Evolutionary conservation across 2,797 vertebrate species (phyloP), one percentile per base, ranked within the genome.

Genomic region (Eptatretus atami): DNA sequence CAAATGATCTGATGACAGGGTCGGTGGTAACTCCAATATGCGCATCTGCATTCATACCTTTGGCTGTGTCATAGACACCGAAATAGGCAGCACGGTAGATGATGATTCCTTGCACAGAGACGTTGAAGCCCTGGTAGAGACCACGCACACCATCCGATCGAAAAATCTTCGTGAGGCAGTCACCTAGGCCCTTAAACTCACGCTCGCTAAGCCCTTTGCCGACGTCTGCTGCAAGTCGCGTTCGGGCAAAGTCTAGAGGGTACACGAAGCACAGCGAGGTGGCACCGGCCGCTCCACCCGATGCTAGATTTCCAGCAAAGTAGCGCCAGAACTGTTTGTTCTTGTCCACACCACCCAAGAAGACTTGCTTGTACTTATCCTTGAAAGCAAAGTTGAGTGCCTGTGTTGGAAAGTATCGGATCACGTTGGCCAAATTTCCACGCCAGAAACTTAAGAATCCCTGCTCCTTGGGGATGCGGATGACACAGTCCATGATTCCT

Each of bases 381-480:
- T 96, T 98, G 80, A 98, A 98, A 75, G 92, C 92, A 64, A 98
- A 98, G 79, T 98, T 98, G 69, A 98, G 85, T 63, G 92, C 92
- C 77, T 98, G 92, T 67, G 92, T 96, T 71, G 92, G 90, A 78
- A 98, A 98, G 77, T 96, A 98, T 54, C 88, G 82, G 77, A 96
- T 98, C 70, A 98, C 92, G 11, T 98, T 98, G 76, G 92, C 92
- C 74, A 98, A 72, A 76, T 98, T 98, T 69, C 92, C 92, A 71
- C 92, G 87, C 92, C 92, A 98, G 78, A 95, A 98, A 68, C 86
- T 92, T 63, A 82, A 8, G 64, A 95, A 77, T 68, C 92, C 92
- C 73, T 98, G 92, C 69, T 98, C 92, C 70, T 86, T 88, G 63
- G 92, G 92, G 75, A 96, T 98, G 70, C 92, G 79, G 65, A 78